Conservation (phyloP, 2,113 vertebrate species). For the Theristicus caerulescens region DNA sequence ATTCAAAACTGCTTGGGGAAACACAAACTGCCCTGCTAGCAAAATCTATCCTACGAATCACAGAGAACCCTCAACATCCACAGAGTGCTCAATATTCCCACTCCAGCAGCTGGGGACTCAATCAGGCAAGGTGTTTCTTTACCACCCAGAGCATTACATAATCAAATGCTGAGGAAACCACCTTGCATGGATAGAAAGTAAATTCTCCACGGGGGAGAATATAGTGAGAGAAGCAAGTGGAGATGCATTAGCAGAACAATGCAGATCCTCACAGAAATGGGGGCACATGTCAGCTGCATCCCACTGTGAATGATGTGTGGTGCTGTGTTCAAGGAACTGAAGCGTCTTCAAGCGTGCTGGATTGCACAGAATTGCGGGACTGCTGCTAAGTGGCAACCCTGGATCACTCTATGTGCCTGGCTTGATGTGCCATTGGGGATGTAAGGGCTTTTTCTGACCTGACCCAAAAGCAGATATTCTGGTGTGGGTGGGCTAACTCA, state of each 20-base stretch:
- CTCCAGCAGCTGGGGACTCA: conserved; percentile 13
- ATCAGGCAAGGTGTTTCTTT: conserved; percentile 20
- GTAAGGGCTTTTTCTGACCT: not conserved
- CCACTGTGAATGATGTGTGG: not conserved
- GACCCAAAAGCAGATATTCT: not conserved
- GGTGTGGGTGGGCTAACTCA: not conserved
- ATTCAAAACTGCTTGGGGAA: not conserved
- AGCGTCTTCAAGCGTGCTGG: not conserved
- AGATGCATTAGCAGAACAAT: conserved; percentile 11
- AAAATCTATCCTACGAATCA: not conserved
- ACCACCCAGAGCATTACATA: not conserved
- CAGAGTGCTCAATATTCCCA: not conserved
- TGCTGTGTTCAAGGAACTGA: not conserved
- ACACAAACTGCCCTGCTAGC: not conserved
- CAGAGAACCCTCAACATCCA: not conserved
- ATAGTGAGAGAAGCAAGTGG: not conserved
- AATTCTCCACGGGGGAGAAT: not conserved
- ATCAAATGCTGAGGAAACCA: not conserved
- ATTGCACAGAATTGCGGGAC: not conserved
- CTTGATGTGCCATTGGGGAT: not conserved
- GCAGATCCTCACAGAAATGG: not conserved
- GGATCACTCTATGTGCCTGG: fast-evolving
- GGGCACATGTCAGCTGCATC: conserved; percentile 19
- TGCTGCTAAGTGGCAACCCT: not conserved
- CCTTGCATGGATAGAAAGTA: not conserved